Conservation (phyloP, 2,113 vertebrate genomes). For the Nerophis lumbriciformis region DNA sequence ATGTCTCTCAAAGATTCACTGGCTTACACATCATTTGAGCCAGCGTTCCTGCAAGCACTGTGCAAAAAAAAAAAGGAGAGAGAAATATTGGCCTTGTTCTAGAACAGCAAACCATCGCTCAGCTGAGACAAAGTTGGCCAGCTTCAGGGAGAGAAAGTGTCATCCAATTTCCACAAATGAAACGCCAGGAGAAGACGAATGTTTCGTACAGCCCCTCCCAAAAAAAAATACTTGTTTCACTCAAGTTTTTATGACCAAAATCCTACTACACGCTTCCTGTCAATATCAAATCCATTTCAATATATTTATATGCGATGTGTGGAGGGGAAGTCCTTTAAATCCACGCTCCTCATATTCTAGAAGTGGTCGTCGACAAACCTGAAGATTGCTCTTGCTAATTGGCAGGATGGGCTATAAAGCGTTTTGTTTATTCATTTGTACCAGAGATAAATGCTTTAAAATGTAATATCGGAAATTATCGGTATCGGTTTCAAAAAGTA, state of each 20-base stretch:
- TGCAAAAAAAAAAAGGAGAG: not conserved
- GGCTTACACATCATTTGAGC: slow-evolving; percentile 34
- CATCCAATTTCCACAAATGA: slow-evolving; percentile 39
- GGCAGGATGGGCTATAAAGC: slow-evolving; percentile 27
- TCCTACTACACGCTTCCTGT: too few species aligned
- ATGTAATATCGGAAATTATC: too few species aligned
- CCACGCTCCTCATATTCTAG: too few species aligned
- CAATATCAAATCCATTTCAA: too few species aligned
- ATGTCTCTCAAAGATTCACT: slow-evolving; percentile 13
- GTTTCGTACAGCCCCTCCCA: not conserved
- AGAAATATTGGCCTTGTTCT: slow-evolving; percentile 19
- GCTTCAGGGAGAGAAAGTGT: slow-evolving; percentile 41
- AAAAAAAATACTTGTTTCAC: not conserved
- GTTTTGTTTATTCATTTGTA: too few species aligned
- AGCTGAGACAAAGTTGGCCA: slow-evolving; percentile 31
- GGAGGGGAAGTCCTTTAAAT: too few species aligned
- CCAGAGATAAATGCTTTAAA: too few species aligned
- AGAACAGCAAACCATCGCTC: slow-evolving; percentile 48
- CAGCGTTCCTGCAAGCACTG: not conserved
- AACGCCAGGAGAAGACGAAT: slow-evolving; percentile 29
- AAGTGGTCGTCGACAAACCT: too few species aligned
- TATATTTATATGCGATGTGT: too few species aligned
- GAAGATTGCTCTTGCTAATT: too few species aligned
- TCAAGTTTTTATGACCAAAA: too few species aligned
- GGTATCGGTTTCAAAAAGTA: too few species aligned